These are phyloP conservation scores for Stenodema calcarata DNA, from an alignment of 2,888 invertebrate genomes.

Conservation along the genomic window DNA sequence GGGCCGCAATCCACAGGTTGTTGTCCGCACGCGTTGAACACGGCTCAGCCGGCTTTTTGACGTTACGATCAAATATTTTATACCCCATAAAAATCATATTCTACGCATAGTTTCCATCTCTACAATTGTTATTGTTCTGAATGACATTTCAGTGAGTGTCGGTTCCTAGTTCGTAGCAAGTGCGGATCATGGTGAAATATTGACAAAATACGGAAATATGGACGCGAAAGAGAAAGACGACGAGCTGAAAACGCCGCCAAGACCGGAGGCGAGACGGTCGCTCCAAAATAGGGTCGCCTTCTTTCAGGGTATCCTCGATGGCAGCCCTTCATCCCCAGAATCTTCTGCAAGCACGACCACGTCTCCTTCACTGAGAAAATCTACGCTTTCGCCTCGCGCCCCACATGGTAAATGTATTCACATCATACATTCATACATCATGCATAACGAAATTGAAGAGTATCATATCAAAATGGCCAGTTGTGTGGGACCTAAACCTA, in stretches of 20 bases:
- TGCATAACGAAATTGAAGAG: no score
- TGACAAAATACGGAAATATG: neutral
- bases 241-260: neutral
- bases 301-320: conserved; percentile 47
- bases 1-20: conserved; percentile 7
- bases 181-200: neutral
- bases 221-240: neutral
- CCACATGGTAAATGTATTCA: conserved; percentile 20
- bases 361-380: neutral
- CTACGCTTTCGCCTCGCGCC: conserved; percentile 20
- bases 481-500: no score
- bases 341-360: neutral
- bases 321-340: conserved; percentile 10
- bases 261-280: conserved; percentile 32
- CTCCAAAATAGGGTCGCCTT: conserved; percentile 47
- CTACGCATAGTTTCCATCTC: neutral
- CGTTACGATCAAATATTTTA: neutral
- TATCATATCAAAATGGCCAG: no score
- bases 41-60: neutral
- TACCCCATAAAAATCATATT: neutral
- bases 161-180: neutral
- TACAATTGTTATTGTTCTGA: neutral
- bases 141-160: neutral
- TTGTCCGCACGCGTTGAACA: neutral
- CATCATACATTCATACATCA: neutral